Evolutionary conservation across 2,888 invertebrate species (phyloP), one percentile per base, ranked within the genome.

Genomic region (Pomacea canaliculata): DNA sequence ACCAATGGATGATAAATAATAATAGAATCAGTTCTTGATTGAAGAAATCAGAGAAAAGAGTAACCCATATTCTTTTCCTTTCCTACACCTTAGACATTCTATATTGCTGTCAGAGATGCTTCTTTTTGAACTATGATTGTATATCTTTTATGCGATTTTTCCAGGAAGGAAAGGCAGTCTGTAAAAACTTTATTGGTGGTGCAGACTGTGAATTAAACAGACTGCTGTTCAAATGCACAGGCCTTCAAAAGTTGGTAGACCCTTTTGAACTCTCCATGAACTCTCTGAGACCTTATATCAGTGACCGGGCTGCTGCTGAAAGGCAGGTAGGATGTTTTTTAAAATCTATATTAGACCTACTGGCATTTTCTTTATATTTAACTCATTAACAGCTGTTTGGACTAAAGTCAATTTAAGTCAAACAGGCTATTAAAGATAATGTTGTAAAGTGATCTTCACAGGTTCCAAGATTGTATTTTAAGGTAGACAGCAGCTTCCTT

Each of bases 251-350:
- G 68, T 88, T 90, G 76, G 83, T 91, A 23, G 83, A 86, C 73
- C 85, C 88, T 0, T 87, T 89, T 67, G 88, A 89, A 70, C 81
- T 91, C 9, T 88, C 89, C 16, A 85, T 88, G 83, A 88, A 88
- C 78, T 84, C 84, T 9, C 81, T 82, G 62, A 85, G 84, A 16
- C 70, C 82, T 23, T 85, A 83, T 76, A 80, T 82, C 63, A 73
- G 82, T 0, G 81, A 86, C 63, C 77, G 82, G 56, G 77, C 79
- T 67, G 79, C 85, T 0, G 86, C 86, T 19, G 86, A 87, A 71
- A 83, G 85, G 67, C 84, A 82, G 83, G 87, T 85, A 70, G n/a
- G 63, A 56, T 10, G 16, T 16, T 13, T 16, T 56, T 56, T 56
- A 10, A 23, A 56, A 16, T 56, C 51, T 2, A 37, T 37, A 37